Conservation (phyloP, 2,113 vertebrate genomes). For the Oreamnos americanus region DNA sequence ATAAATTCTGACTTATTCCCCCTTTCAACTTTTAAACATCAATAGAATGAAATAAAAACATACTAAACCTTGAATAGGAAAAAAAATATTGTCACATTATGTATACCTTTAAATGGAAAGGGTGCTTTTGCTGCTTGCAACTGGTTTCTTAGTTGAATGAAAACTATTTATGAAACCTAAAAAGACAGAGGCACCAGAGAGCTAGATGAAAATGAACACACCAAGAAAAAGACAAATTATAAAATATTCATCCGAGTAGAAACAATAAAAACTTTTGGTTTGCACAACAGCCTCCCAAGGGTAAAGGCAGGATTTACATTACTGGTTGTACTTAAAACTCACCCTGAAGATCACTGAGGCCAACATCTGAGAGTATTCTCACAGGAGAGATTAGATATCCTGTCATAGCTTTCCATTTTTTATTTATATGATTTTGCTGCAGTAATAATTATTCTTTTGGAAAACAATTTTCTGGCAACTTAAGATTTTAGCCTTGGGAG, state of each 20-base stretch:
- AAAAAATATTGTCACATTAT: not conserved
- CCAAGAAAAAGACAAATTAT: not conserved
- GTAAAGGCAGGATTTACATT: slow-evolving; percentile 37
- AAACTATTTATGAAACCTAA: not conserved
- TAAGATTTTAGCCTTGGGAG: slow-evolving; percentile 35
- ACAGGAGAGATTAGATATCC: slow-evolving; percentile 28
- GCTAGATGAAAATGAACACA: not conserved
- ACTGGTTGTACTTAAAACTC: not conserved
- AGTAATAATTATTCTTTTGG: slow-evolving; percentile 48
- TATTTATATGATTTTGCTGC: slow-evolving; percentile 55
- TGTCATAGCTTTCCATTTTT: slow-evolving; percentile 22
- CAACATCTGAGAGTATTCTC: slow-evolving; percentile 6
- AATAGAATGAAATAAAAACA: not conserved
- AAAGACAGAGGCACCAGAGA: not conserved
- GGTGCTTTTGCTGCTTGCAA: not conserved
- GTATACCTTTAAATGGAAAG: not conserved
- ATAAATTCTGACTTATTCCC: not conserved
- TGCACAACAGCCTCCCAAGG: slow-evolving; percentile 46
- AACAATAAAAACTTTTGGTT: not conserved
- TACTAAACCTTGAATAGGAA: not conserved
- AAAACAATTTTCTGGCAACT: slow-evolving; percentile 52
- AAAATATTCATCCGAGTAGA: slow-evolving; percentile 31
- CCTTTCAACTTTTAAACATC: not conserved
- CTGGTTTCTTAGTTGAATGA: not conserved
- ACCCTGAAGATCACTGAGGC: not conserved